Evolutionary conservation across 2,797 vertebrate species (phyloP).

Genomic region (Hypotaenidia philippensis): DNA sequence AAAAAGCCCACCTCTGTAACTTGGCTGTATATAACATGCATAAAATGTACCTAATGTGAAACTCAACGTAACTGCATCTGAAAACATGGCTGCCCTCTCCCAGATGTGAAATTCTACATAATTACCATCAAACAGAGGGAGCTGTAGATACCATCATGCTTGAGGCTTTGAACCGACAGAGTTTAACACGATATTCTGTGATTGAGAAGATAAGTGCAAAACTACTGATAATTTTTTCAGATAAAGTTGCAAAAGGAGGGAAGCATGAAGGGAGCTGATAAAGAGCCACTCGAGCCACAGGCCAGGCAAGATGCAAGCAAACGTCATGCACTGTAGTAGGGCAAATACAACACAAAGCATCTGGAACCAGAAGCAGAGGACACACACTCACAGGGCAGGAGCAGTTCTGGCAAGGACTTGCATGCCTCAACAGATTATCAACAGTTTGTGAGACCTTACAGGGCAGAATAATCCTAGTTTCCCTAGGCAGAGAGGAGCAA

Average conservation of each 20-base stretch:
- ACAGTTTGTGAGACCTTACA: not conserved
- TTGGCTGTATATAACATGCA: not conserved
- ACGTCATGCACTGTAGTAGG: fast-evolving
- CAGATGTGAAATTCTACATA: not conserved
- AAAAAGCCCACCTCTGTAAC: not conserved
- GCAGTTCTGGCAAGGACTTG: not conserved
- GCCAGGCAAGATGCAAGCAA: not conserved
- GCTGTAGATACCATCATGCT: not conserved
- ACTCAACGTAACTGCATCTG: not conserved
- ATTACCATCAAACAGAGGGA: not conserved
- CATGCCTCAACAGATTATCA: not conserved
- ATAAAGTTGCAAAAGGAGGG: not conserved
- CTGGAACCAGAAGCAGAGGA: not conserved
- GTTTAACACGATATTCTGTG: not conserved
- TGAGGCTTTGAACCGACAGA: not conserved
- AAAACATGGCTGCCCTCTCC: not conserved
- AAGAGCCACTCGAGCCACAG: not conserved
- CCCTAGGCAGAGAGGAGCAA: not conserved
- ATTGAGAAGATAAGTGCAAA: not conserved
- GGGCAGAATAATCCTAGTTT: not conserved
- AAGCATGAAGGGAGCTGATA: not conserved
- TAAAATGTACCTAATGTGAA: not conserved
- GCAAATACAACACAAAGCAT: not conserved
- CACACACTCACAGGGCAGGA: not conserved
- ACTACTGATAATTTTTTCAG: not conserved